These are phyloP conservation scores for Semaprochilodus insignis DNA, from an alignment of 2,797 vertebrate species.

Conservation along the genomic window DNA sequence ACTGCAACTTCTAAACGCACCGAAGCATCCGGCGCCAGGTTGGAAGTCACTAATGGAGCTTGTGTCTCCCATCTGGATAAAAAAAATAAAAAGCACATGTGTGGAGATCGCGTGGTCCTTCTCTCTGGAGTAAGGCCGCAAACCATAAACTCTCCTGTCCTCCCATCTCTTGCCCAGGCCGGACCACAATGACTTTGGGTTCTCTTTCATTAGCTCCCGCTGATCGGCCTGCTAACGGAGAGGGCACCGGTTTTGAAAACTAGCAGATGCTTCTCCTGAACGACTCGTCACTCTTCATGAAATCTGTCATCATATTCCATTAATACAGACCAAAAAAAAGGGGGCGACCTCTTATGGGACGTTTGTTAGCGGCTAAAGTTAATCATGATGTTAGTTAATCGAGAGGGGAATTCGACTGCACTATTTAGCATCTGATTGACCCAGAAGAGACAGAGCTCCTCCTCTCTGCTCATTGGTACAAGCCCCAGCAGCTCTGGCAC, in stretches of 20 bases:
- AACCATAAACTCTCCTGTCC: conserved; percentile 6
- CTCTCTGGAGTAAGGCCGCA: not conserved
- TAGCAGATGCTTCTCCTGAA: conserved; percentile 48
- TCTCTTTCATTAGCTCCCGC: conserved; percentile 8
- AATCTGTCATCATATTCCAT: conserved; percentile 37
- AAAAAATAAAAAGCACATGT: not conserved
- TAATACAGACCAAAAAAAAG: conserved; percentile 13
- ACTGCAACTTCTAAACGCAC: conserved; percentile 14
- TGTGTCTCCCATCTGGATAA: not conserved
- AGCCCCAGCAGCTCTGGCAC: conserved; percentile 9
- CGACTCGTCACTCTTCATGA: conserved; percentile 7
- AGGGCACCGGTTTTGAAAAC: conserved; percentile 12
- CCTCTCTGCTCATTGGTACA: conserved; percentile 6
- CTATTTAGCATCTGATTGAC: conserved; percentile 44
- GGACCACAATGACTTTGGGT: not conserved
- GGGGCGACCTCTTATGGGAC: not conserved
- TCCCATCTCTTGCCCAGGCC: not conserved
- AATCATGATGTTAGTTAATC: conserved; percentile 35
- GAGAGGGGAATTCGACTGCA: conserved; percentile 2
- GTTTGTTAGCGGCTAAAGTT: conserved; percentile 43
- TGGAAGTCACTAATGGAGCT: not conserved
- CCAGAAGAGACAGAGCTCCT: conserved; percentile 17
- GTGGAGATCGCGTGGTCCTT: not conserved
- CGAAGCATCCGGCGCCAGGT: not conserved
- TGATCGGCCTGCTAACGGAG: conserved; percentile 36